phyloP scores from a whole-genome alignment of 2,888 invertebrate genomes.

The Stenodera caucasica region DNA sequence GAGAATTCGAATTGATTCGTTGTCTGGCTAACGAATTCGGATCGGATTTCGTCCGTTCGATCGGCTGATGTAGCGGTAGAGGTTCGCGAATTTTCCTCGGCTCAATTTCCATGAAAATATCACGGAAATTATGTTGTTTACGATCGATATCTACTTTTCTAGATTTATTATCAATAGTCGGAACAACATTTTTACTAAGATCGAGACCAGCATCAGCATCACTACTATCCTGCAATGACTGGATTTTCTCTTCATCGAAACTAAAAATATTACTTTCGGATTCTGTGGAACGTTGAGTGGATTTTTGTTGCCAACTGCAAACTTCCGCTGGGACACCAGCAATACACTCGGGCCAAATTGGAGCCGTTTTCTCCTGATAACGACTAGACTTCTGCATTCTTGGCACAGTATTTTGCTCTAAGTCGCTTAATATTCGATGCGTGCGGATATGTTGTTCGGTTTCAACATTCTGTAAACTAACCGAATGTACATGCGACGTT shows the following conservation, averaged over 20 bases:
- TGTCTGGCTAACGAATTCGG: conserved; percentile 78
- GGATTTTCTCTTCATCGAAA: conserved; percentile 75
- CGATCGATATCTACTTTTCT: conserved; percentile 43
- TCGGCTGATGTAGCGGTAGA: conserved; percentile 65
- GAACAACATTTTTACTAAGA: conserved; percentile 48
- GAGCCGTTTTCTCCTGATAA: conserved; percentile 48
- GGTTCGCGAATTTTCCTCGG: conserved; percentile 60
- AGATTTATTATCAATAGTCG: conserved; percentile 43
- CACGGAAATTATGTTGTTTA: conserved; percentile 45
- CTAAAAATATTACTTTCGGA: conserved; percentile 74
- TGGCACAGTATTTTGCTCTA: conserved; percentile 59
- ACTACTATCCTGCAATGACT: conserved; percentile 65
- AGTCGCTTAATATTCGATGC: conserved; percentile 57
- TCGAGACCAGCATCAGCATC: conserved; percentile 45
- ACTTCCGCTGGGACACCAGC: conserved; percentile 60
- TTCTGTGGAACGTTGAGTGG: conserved; percentile 64
- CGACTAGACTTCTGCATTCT: conserved; percentile 46
- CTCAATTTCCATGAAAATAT: conserved; percentile 65
- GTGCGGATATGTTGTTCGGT: conserved; percentile 64
- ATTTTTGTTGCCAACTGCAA: conserved; percentile 50
- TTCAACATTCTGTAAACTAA: conserved; percentile 72
- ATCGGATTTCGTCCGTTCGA: conserved; percentile 85
- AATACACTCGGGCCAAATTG: conserved; percentile 63
- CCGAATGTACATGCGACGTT: conserved; percentile 65
- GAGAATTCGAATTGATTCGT: conserved; percentile 70